Conservation (phyloP, 92 coral and sea anemone species). For the Umimayanthus chanpuru region DNA sequence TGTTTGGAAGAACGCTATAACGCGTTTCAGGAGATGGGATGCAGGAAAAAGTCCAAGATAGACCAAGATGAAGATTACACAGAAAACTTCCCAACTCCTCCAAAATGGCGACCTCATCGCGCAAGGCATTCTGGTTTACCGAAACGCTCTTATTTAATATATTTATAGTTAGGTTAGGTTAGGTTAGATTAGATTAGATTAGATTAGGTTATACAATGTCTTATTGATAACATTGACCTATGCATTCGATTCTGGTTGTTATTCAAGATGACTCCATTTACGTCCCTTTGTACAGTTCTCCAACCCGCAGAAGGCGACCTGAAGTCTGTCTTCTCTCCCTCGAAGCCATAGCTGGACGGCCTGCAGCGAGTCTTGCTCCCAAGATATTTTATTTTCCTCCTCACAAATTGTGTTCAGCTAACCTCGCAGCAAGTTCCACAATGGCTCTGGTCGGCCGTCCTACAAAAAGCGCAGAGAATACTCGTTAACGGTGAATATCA, state of each 20-base stretch:
- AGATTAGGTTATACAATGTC: too few relatives aligned
- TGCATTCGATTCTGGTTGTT: neutral
- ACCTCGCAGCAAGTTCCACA: conserved; percentile 31
- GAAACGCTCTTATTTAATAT: too few relatives aligned
- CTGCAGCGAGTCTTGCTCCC: neutral
- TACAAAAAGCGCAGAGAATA: neutral
- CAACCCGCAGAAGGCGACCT: neutral
- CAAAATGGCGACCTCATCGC: neutral
- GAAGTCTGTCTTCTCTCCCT: neutral
- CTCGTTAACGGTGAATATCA: neutral
- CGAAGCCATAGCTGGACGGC: neutral
- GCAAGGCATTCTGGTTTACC: neutral
- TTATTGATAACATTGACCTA: neutral
- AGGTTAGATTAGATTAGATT: too few relatives aligned
- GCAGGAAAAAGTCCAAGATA: too few relatives aligned
- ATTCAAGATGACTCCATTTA: neutral
- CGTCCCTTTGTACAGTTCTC: neutral
- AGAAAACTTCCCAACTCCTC: too few relatives aligned
- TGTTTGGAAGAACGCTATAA: too few relatives aligned
- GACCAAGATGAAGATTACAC: too few relatives aligned
- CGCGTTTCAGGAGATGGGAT: too few relatives aligned
- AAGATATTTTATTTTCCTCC: neutral
- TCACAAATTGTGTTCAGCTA: conserved; percentile 17
- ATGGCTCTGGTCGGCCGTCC: conserved; percentile 44
- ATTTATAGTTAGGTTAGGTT: too few relatives aligned